phyloP scores from a whole-genome alignment of 2,113 vertebrate species.

The Ammodytes marinus region DNA sequence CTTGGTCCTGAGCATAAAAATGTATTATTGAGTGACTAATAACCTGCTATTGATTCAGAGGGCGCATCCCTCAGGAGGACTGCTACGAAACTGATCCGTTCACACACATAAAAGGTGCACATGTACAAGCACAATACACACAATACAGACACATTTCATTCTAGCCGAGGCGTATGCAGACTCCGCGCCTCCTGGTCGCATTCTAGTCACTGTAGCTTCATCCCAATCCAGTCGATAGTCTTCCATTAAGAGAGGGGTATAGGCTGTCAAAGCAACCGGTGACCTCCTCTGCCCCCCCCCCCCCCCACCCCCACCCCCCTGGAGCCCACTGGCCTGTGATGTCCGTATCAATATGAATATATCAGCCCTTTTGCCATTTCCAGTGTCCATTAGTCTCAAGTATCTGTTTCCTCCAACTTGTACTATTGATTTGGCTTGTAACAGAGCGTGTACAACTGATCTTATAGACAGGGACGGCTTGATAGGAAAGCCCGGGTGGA shows the following conservation, averaged over 20 bases:
- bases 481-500: slow-evolving; percentile 52
- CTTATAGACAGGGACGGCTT: slow-evolving; percentile 79
- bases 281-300: slow-evolving; percentile 75
- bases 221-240: slow-evolving; percentile 89
- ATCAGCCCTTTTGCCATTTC: slow-evolving; percentile 85
- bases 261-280: slow-evolving; percentile 88
- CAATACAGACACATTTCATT: slow-evolving; percentile 42
- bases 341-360: slow-evolving; percentile 90
- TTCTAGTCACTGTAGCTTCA: slow-evolving; percentile 85
- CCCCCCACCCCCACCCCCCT: slow-evolving; percentile 62
- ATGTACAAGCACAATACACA: neutral
- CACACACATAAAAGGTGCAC: slow-evolving; percentile 43
- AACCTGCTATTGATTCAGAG: slow-evolving; percentile 59
- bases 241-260: slow-evolving; percentile 90
- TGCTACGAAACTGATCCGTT: slow-evolving; percentile 65
- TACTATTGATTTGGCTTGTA: slow-evolving; percentile 87
- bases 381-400: slow-evolving; percentile 91
- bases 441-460: slow-evolving; percentile 76
- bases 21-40: slow-evolving; percentile 45
- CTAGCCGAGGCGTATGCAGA: slow-evolving; percentile 70
- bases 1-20: slow-evolving; percentile 22
- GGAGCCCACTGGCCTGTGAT: slow-evolving; percentile 83
- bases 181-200: slow-evolving; percentile 84
- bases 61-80: slow-evolving; percentile 44
- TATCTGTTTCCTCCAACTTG: slow-evolving; percentile 89